Percentiles rank a stretch among this genome's conserved stretches.
These are phyloP conservation scores for Drosophila carrolli DNA, from an alignment of 1,140 invertebrate species.

Conservation along the genomic window DNA sequence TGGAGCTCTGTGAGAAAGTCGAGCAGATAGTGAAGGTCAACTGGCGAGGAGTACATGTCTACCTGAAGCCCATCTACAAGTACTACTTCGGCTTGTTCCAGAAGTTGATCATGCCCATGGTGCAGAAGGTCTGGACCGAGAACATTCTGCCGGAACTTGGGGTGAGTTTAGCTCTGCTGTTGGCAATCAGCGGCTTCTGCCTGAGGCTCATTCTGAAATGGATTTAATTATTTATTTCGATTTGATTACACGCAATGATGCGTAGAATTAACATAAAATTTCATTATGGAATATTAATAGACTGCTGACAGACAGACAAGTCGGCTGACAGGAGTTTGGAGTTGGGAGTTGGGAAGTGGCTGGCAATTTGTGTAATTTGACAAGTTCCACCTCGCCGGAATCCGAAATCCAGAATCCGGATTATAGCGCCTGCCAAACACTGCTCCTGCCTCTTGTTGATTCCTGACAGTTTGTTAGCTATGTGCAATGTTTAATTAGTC, in stretches of 20 bases:
- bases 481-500: constrained; percentile 73
- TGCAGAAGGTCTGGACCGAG: constrained; percentile 79
- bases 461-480: constrained; percentile 25
- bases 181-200: constrained; percentile 49
- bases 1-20: constrained; percentile 65
- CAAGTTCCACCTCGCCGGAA: constrained; percentile 55
- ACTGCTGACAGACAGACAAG: constrained; percentile 69
- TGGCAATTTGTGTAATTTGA: constrained; percentile 77
- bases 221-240: constrained; percentile 84
- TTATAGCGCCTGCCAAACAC: constrained; percentile 25
- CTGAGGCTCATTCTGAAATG: constrained; percentile 62
- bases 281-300: constrained; percentile 83
- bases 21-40: constrained; percentile 71
- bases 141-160: constrained; percentile 65
- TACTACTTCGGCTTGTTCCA: constrained; percentile 77
- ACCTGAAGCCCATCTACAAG: constrained; percentile 81
- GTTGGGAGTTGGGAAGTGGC: constrained; percentile 36
- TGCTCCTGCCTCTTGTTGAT: background rate
- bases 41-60: constrained; percentile 70
- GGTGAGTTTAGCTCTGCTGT: constrained; percentile 49
- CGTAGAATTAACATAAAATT: constrained; percentile 84
- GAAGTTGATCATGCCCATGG: constrained; percentile 70
- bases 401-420: constrained; percentile 16
- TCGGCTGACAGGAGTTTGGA: constrained; percentile 17
- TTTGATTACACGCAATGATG: constrained; percentile 84